Conservation (phyloP, 2,113 vertebrate species). For the Hydrochoerus hydrochaeris region DNA sequence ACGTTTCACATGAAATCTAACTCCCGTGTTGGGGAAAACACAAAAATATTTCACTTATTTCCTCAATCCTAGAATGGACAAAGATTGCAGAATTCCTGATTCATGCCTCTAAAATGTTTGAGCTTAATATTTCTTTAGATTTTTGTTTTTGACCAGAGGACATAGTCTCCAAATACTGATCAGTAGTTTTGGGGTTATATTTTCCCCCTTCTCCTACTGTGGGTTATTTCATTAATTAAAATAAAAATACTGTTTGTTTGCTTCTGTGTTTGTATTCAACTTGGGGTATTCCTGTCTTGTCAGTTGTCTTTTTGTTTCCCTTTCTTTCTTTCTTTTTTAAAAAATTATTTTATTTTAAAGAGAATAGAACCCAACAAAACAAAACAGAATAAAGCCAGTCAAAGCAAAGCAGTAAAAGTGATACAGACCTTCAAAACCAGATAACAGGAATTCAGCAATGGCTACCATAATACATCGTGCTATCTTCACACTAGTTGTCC, state of each 20-base stretch:
- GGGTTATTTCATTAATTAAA: constrained; percentile 32
- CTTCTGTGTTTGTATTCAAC: constrained; percentile 42
- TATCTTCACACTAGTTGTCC: too few species aligned
- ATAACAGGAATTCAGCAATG: too few species aligned
- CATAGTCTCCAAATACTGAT: background rate
- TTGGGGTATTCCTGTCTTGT: background rate
- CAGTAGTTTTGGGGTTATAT: background rate
- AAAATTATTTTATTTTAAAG: too few species aligned
- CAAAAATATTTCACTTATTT: background rate
- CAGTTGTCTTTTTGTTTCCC: background rate
- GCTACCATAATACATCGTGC: too few species aligned
- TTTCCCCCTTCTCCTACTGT: background rate
- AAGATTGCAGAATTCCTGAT: background rate
- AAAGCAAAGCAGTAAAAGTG: too few species aligned
- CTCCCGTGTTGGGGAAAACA: background rate
- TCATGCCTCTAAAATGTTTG: background rate
- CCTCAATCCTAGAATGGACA: background rate
- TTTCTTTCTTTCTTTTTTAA: background rate
- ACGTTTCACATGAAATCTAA: constrained; percentile 1
- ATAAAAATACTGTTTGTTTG: constrained; percentile 43
- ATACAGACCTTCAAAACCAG: too few species aligned
- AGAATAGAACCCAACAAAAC: too few species aligned
- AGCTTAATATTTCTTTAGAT: constrained; percentile 45
- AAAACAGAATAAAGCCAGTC: too few species aligned
- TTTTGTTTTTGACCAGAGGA: background rate